A percentile compares a stretch with the other conserved stretches of the same genome.
Conservation (phyloP, 1,140 invertebrate genomes). For the Eurosta solidaginis region DNA sequence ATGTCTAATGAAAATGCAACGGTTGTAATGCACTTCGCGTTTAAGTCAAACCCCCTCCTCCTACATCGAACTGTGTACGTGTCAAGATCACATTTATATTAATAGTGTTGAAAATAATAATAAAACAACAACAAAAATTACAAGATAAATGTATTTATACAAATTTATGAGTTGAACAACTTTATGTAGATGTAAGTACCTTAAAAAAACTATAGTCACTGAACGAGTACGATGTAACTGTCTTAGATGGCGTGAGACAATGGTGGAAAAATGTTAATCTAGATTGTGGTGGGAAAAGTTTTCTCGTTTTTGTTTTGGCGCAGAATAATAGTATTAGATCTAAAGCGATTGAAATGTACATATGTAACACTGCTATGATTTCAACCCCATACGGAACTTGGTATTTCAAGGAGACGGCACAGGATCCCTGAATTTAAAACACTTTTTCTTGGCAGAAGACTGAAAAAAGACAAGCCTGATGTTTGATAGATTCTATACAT, state of each 20-base stretch:
- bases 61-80: background rate
- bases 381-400: no score
- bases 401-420: no score
- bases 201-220: background rate
- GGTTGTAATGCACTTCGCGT: background rate
- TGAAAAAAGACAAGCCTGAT: no score
- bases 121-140: background rate
- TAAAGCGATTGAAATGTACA: no score
- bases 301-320: background rate
- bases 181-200: background rate
- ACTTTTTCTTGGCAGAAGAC: no score
- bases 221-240: no score
- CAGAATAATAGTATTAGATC: no score
- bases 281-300: slow-evolving; percentile 27
- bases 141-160: background rate
- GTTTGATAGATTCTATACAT: no score
- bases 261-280: slow-evolving; percentile 27
- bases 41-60: background rate
- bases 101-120: slow-evolving; percentile 1
- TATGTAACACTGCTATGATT: no score
- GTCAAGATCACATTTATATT: slow-evolving; percentile 18
- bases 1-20: background rate
- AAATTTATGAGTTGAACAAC: slow-evolving; percentile 15
- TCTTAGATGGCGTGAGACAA: background rate
- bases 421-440: no score